A percentile compares a stretch with the other conserved stretches of the same genome.
These are phyloP conservation scores for Castor canadensis DNA, from an alignment of 2,113 vertebrate species.

Conservation along the genomic window DNA sequence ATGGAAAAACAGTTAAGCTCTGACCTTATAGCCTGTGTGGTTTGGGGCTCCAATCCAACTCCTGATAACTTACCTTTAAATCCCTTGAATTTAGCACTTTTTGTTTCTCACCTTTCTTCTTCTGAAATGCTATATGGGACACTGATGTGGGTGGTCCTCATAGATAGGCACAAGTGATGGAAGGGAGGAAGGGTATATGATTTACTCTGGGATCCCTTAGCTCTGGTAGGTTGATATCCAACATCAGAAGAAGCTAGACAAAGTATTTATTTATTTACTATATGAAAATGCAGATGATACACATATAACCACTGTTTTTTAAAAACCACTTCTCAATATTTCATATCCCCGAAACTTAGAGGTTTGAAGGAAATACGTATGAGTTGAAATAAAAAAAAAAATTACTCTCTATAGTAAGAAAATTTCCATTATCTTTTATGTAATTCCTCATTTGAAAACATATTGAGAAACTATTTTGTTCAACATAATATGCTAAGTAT, in stretches of 20 bases:
- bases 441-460: neutral
- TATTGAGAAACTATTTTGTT: neutral
- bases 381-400: neutral
- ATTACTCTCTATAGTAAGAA: neutral
- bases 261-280: neutral
- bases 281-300: neutral
- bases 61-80: slow-evolving; percentile 76
- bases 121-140: neutral
- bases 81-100: slow-evolving; percentile 62
- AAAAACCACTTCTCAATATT: neutral
- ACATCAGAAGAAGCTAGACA: neutral
- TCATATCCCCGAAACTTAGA: neutral
- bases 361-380: neutral
- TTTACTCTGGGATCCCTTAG: neutral
- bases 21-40: slow-evolving; percentile 69
- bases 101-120: slow-evolving; percentile 38
- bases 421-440: neutral
- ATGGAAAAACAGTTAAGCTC: slow-evolving; percentile 67
- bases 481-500: neutral
- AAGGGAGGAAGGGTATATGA: neutral
- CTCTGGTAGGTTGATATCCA: neutral
- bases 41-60: slow-evolving; percentile 70
- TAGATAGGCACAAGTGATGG: neutral
- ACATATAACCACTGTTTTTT: neutral
- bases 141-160: neutral